Percentiles rank a stretch among this genome's conserved stretches.
Evolutionary conservation across 2,888 invertebrate species (phyloP).

Genomic region (Habrosyne pyritoides): DNA sequence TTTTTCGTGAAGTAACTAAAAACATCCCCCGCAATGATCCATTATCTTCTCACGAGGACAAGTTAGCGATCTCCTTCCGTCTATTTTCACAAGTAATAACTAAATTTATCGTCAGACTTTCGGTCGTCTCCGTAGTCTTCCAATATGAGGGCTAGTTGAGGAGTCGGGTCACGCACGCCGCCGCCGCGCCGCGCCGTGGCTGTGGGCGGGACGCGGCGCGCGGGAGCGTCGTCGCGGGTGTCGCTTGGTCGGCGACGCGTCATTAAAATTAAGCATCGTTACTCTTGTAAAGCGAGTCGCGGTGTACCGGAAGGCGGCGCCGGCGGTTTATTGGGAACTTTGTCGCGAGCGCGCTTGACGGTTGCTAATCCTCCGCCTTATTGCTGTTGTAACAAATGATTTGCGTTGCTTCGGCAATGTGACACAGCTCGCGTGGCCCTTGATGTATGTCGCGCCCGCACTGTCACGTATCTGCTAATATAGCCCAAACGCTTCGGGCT

Average conservation of each 20-base stretch:
- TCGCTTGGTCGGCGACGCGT: conserved; percentile 70
- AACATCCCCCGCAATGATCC: conserved; percentile 79
- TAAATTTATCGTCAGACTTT: conserved; percentile 83
- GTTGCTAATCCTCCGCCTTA: conserved; percentile 74
- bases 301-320: conserved; percentile 64
- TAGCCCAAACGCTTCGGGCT: not conserved
- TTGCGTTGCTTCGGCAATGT: conserved; percentile 39
- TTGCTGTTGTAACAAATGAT: conserved; percentile 76
- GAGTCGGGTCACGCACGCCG: conserved; percentile 70
- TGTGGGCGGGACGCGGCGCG: conserved; percentile 44
- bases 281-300: conserved; percentile 77
- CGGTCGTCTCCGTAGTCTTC: conserved; percentile 70
- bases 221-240: conserved; percentile 45
- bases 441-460: conserved; percentile 9
- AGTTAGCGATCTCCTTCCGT: conserved; percentile 83
- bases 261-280: conserved; percentile 84
- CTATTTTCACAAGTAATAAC: conserved; percentile 84
- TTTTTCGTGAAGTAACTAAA: conserved; percentile 77
- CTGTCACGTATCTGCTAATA: conserved; percentile 10
- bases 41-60: conserved; percentile 81
- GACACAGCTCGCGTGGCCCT: conserved; percentile 23
- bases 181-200: conserved; percentile 37
- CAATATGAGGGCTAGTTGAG: conserved; percentile 70
- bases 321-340: conserved; percentile 75
- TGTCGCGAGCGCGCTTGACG: conserved; percentile 62